Conservation (phyloP, 2,113 vertebrate genomes). For the Ceyx margarethae region DNA sequence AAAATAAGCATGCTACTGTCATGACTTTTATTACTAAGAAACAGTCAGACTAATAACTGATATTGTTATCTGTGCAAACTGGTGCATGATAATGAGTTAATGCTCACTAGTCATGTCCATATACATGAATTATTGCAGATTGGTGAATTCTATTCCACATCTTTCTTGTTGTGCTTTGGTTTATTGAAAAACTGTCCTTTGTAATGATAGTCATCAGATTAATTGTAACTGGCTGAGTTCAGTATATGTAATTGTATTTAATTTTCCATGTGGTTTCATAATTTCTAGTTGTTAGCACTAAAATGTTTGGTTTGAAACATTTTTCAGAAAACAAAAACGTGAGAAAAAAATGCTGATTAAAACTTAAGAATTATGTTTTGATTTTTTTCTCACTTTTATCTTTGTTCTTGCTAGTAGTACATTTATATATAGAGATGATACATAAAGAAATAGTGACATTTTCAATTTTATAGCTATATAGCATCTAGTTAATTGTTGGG, state of each 20-base stretch:
- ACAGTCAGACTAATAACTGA: background rate
- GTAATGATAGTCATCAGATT: background rate
- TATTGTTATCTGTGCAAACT: background rate
- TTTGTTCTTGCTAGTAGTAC: background rate
- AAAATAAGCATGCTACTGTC: background rate
- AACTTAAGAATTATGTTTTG: background rate
- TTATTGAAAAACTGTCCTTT: background rate
- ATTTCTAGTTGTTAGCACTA: background rate
- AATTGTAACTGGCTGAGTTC: background rate
- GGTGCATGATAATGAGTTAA: background rate
- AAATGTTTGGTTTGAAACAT: background rate
- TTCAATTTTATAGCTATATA: background rate
- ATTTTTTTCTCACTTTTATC: background rate
- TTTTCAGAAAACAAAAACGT: background rate
- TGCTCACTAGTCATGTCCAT: fast-evolving
- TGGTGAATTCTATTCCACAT: background rate
- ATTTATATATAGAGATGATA: background rate
- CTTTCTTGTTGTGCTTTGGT: background rate
- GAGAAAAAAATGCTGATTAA: too few species aligned
- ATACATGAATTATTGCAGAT: background rate
- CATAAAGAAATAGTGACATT: background rate
- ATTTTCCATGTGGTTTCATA: background rate
- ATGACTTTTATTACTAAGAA: background rate
- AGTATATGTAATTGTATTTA: background rate
- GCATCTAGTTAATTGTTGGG: background rate